Evolutionary conservation across 2,888 invertebrate genomes (phyloP).

Genomic region (Onchidella celtica): DNA sequence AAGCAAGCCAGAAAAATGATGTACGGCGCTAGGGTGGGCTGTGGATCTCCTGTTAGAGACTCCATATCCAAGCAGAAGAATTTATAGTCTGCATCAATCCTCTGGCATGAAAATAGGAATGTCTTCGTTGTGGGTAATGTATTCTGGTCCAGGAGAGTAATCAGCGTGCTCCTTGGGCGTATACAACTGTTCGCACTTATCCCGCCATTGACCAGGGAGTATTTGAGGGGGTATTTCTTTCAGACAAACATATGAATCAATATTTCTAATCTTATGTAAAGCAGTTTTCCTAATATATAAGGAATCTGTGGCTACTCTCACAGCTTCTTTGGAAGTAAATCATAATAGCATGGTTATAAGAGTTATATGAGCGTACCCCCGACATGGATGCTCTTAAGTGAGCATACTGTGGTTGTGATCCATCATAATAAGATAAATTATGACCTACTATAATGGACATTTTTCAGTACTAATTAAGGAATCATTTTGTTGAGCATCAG

Average conservation of each 20-base stretch:
- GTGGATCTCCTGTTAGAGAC: too few relatives aligned
- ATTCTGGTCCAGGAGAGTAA: not conserved
- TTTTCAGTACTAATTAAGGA: not conserved
- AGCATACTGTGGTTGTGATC: not conserved
- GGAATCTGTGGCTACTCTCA: slow-evolving; percentile 5
- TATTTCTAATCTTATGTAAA: slow-evolving; percentile 4
- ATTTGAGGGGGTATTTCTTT: too few relatives aligned
- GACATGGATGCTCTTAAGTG: not conserved
- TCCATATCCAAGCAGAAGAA: too few relatives aligned
- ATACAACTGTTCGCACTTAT: not conserved
- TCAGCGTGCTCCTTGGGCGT: not conserved
- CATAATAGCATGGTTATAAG: not conserved
- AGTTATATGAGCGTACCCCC: slow-evolving; percentile 18
- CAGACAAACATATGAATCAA: slow-evolving; percentile 14
- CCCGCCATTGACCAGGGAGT: slow-evolving; percentile 20
- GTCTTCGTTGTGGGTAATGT: not conserved
- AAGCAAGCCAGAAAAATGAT: too few relatives aligned
- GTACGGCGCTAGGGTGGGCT: too few relatives aligned
- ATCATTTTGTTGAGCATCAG: not conserved
- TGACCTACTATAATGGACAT: too few relatives aligned
- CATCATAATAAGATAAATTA: slow-evolving; percentile 6
- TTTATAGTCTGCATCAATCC: too few relatives aligned
- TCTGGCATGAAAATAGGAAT: too few relatives aligned
- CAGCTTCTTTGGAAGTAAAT: not conserved
- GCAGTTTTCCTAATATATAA: not conserved